Conservation (phyloP, 2,888 invertebrate genomes). For the Lithophane leautieri region DNA sequence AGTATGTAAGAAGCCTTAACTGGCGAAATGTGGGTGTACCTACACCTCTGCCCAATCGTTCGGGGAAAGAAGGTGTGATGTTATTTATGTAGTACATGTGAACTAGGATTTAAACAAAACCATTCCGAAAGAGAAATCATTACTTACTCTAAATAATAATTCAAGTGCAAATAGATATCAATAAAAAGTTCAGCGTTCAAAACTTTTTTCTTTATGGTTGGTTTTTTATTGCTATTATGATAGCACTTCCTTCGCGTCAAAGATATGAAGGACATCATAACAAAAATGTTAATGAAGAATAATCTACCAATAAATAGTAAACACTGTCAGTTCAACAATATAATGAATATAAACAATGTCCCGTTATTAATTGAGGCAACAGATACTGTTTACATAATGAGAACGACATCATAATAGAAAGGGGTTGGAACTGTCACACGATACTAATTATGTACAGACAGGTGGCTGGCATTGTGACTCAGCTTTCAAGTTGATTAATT, state of each 20-base stretch:
- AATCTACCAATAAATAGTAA: conserved; percentile 8
- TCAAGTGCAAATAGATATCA: too few relatives aligned
- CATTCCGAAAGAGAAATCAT: too few relatives aligned
- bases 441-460: conserved; percentile 18
- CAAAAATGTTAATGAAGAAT: neutral
- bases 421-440: conserved; percentile 58
- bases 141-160: too few relatives aligned
- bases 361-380: conserved; percentile 24
- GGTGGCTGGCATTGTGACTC: neutral
- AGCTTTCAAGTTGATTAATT: conserved; percentile 35
- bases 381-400: conserved; percentile 42
- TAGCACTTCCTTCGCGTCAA: conserved; percentile 1
- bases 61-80: too few relatives aligned
- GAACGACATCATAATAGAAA: conserved; percentile 62
- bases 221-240: too few relatives aligned
- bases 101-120: too few relatives aligned
- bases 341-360: neutral
- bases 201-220: too few relatives aligned
- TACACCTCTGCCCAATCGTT: too few relatives aligned
- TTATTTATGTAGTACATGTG: too few relatives aligned
- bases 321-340: neutral
- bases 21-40: too few relatives aligned
- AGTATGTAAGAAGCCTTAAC: too few relatives aligned
- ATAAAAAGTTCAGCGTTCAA: too few relatives aligned
- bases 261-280: neutral